phyloP scores from a whole-genome alignment of 2,113 vertebrate species.

The Rhinolophus ferrumequinum region DNA sequence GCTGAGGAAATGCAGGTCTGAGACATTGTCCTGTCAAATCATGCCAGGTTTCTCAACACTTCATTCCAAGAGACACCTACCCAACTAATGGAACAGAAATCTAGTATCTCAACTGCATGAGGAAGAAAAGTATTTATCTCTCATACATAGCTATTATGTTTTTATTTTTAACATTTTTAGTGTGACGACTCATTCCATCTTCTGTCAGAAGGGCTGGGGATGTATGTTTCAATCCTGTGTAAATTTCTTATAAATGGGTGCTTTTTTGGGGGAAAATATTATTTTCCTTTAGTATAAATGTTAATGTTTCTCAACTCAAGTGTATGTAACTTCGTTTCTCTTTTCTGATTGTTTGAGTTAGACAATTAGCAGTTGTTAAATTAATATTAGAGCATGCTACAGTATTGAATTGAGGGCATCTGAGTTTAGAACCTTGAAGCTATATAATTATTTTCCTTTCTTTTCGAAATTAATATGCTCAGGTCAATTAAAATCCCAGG shows the following conservation, averaged over 20 bases:
- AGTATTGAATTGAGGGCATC: background rate
- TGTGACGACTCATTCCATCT: slow-evolving; percentile 20
- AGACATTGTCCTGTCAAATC: slow-evolving; percentile 36
- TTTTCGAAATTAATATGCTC: background rate
- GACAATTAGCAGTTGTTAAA: background rate
- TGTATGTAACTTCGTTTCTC: background rate
- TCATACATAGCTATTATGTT: background rate
- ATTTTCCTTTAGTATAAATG: background rate
- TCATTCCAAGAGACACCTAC: slow-evolving; percentile 64
- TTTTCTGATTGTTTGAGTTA: slow-evolving; percentile 11
- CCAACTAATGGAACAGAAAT: slow-evolving; percentile 38
- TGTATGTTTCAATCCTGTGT: background rate
- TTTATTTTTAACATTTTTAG: slow-evolving; percentile 49
- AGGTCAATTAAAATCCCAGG: slow-evolving; percentile 4
- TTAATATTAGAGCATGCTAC: background rate
- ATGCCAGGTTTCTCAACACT: background rate
- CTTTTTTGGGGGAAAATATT: background rate
- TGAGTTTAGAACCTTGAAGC: background rate
- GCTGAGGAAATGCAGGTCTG: background rate
- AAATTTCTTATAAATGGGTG: background rate
- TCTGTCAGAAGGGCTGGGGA: background rate
- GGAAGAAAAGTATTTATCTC: slow-evolving; percentile 23
- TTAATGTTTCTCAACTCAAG: background rate
- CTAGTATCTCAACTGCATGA: background rate
- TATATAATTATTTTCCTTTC: background rate